A percentile compares a stretch with the other conserved stretches of the same genome.
Conservation (phyloP, 2,113 vertebrate species). For the Lophius piscatorius region DNA sequence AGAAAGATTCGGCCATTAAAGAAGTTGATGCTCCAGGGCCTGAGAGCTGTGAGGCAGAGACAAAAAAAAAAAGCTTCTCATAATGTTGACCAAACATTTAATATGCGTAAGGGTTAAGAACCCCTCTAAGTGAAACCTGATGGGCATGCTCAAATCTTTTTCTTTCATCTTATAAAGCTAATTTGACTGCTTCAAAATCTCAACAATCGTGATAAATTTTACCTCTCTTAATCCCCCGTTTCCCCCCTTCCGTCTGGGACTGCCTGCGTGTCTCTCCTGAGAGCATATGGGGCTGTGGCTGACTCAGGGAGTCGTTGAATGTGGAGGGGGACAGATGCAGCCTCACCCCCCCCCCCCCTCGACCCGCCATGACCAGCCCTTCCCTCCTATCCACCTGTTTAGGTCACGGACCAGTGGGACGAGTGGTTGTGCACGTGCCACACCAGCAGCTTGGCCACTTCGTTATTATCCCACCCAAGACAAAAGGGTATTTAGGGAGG, state of each 20-base stretch:
- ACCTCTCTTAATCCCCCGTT: conserved; percentile 67
- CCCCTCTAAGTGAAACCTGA: conserved; percentile 53
- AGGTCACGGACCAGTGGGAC: conserved; percentile 67
- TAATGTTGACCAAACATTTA: conserved; percentile 43
- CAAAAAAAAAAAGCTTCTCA: conserved; percentile 25
- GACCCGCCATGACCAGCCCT: conserved; percentile 47
- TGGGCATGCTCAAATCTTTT: conserved; percentile 33
- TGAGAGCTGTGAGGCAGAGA: conserved; percentile 9
- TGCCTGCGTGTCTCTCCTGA: conserved; percentile 62
- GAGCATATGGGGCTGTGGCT: conserved; percentile 77
- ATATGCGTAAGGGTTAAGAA: conserved; percentile 43
- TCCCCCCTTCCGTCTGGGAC: conserved; percentile 59
- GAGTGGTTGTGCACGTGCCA: conserved; percentile 74
- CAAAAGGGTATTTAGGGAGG: conserved; percentile 81
- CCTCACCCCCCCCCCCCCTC: conserved; percentile 24
- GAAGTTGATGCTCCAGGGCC: conserved; percentile 1
- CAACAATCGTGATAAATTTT: conserved; percentile 43
- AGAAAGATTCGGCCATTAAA: conserved; percentile 41
- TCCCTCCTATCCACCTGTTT: conserved; percentile 77
- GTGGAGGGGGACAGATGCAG: conserved; percentile 75
- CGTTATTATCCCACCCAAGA: conserved; percentile 77
- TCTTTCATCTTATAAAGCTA: conserved; percentile 55
- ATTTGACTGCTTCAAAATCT: conserved; percentile 65
- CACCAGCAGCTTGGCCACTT: conserved; percentile 72
- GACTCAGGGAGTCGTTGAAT: conserved; percentile 74